Base-by-base conservation (phyloP, 2,888 invertebrate genomes). In the Cerastis rubricosa region DNA sequence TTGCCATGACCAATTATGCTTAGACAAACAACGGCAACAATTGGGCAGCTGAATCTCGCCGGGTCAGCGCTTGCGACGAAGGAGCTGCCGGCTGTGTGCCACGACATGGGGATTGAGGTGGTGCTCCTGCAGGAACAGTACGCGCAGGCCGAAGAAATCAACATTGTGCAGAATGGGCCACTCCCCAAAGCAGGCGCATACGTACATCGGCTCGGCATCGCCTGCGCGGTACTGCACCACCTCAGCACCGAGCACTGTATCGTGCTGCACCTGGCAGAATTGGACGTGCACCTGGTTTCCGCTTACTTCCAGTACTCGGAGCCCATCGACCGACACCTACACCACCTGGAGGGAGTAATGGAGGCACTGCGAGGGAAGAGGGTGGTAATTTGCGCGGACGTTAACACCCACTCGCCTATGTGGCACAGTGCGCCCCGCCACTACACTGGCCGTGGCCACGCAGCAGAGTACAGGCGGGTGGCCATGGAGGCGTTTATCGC, bases 341-440 rank as follows among this genome's bases (percentile, higher is more conserved):
- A 75, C n/a, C 84, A 88, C 29, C 72, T 90, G 9, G 83, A 79
- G 0, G 3, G 4, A 0, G 82, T 88, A 0, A 59, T 90, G 22
- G 19, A 71, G 0, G 45, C n/a, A 0, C 72, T 90, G 0, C 12
- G 57, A 0, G 88, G 88, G 0, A 65, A 19, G 2, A 51, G 19
- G 0, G 45, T 89, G 0, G 0, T 90, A 0, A 54, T 90, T 0
- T 77, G 89, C 0, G 80, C 79, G 0, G 90, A 91, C 71, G 59
- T 51, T 8, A 91, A 91, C 54, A 81, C 89, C 0, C 89, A 90
- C 76, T 91, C 90, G 0, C 89, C 89, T 0, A 22, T 89, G 69
- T 90, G 89, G 89, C 72, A 80, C 67, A 87, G 88, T 7, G 35
- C 57, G 0, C 29, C 51, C 0, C 57, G 74, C 0, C 89, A 89